Evolutionary conservation across 2,888 invertebrate genomes (phyloP), one percentile per base, ranked within the genome.

Genomic region (Neuroscelio doddi): DNA sequence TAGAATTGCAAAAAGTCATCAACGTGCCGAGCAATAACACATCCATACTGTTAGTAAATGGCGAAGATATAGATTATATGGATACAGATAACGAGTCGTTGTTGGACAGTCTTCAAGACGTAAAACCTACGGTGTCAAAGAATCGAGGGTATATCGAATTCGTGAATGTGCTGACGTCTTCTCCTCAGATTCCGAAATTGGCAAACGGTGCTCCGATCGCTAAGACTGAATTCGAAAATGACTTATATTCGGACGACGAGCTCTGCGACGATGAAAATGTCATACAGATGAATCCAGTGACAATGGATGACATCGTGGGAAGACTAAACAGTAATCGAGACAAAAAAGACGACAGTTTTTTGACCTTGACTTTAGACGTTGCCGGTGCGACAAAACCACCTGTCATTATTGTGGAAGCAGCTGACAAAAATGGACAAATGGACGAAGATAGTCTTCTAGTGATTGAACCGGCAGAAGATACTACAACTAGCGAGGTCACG

Each of bases 31-130:
- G 65, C 30, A 81, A 78, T 41, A 82, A 79, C 17, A 78, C 80
- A 1, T 83, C 83, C 1, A 80, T 83, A 15, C 72, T 82, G 7
- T 69, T 84, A 16, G 76, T 77, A 1, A 80, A 80, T 14, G 91
- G 93, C 46, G 93, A 93, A 70, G 91, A 93, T 77, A 92, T 95
- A 69, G 94, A 94, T 78, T 95, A 92, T 78, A 94, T 93, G 87
- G 95, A 95, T 78, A 93, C 93, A 0, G 94, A 93, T 0, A 93
- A 92, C 0, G 93, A 93, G 77, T 92, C 92, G n/a, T 89, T 91
- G 14, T 89, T 91, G 10, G 92, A 91, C 72, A 89, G 88, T 9
- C 85, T 88, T 27, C 81, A 85, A 45, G 88, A 88, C 2, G 85
- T 86, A 0, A 89, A 89, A 62, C 84, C 87, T 39, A 86, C 87